A percentile compares a stretch with the other conserved stretches of the same genome.
These are phyloP conservation scores for Melangyna quadrimaculata DNA, from an alignment of 2,888 invertebrate genomes.

Conservation along the genomic window DNA sequence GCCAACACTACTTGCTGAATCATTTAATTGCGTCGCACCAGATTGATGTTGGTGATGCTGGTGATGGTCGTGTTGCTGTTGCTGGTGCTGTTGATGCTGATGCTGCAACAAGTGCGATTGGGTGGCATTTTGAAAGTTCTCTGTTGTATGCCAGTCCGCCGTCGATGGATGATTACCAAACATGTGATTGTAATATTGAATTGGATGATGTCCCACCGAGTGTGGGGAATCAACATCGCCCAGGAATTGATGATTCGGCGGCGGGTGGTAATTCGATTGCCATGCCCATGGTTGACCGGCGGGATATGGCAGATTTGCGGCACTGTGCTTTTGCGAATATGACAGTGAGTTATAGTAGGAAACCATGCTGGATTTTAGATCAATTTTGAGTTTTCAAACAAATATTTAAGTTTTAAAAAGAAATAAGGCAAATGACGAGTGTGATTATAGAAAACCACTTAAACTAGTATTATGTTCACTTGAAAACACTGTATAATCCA, in stretches of 20 bases:
- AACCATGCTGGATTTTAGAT: constrained; percentile 83
- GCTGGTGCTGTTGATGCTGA: constrained; percentile 77
- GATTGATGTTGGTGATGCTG: constrained; percentile 74
- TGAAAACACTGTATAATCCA: constrained; percentile 9
- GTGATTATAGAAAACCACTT: background rate
- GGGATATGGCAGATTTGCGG: constrained; percentile 83
- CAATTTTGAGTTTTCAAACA: constrained; percentile 65
- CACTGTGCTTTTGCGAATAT: constrained; percentile 85
- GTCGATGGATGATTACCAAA: constrained; percentile 81
- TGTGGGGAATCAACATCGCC: constrained; percentile 81
- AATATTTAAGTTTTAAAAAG: background rate
- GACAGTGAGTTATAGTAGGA: constrained; percentile 87
- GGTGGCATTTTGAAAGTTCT: constrained; percentile 77
- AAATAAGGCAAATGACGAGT: background rate
- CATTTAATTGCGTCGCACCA: constrained; percentile 75
- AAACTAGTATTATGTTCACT: background rate
- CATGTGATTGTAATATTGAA: constrained; percentile 82
- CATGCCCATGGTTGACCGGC: constrained; percentile 81
- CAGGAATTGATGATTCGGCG: constrained; percentile 79
- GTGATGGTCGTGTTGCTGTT: constrained; percentile 74
- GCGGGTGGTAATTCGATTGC: constrained; percentile 81
- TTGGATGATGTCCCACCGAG: constrained; percentile 78
- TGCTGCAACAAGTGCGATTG: constrained; percentile 76
- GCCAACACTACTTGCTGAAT: constrained; percentile 75
- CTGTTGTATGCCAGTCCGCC: constrained; percentile 78